Conservation (phyloP, 2,113 vertebrate genomes). For the Tautogolabrus adspersus region DNA sequence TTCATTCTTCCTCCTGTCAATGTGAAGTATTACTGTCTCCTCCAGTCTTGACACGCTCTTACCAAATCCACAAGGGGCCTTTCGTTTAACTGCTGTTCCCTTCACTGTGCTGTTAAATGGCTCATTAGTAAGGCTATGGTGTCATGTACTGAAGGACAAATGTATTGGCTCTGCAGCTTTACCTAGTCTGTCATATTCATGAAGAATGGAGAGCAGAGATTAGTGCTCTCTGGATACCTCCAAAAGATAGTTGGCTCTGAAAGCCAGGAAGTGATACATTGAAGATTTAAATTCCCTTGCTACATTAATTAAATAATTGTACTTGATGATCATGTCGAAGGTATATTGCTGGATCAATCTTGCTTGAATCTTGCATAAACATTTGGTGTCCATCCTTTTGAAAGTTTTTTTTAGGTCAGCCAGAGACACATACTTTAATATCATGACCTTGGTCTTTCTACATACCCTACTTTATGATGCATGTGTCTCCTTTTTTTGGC, state of each 20-base stretch:
- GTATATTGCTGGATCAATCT: slow-evolving; percentile 18
- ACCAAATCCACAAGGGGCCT: slow-evolving; percentile 70
- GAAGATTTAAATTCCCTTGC: slow-evolving; percentile 43
- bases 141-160: slow-evolving; percentile 75
- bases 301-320: slow-evolving; percentile 29
- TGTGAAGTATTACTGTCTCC: slow-evolving; percentile 75
- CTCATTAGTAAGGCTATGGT: slow-evolving; percentile 76
- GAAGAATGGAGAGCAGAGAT: slow-evolving; percentile 39
- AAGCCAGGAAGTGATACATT: slow-evolving; percentile 14
- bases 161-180: slow-evolving; percentile 68
- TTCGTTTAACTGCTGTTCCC: slow-evolving; percentile 69
- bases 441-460: neutral
- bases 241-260: slow-evolving; percentile 17
- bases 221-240: slow-evolving; percentile 15
- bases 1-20: slow-evolving; percentile 78
- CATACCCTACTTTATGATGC: neutral
- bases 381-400: neutral
- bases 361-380: slow-evolving; percentile 22
- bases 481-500: neutral
- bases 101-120: slow-evolving; percentile 71
- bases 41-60: slow-evolving; percentile 64
- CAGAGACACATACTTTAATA: neutral
- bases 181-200: slow-evolving; percentile 59
- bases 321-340: slow-evolving; percentile 29
- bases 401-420: slow-evolving; percentile 13